Conservation (phyloP, 1,140 invertebrate genomes). For the Proales similis region DNA sequence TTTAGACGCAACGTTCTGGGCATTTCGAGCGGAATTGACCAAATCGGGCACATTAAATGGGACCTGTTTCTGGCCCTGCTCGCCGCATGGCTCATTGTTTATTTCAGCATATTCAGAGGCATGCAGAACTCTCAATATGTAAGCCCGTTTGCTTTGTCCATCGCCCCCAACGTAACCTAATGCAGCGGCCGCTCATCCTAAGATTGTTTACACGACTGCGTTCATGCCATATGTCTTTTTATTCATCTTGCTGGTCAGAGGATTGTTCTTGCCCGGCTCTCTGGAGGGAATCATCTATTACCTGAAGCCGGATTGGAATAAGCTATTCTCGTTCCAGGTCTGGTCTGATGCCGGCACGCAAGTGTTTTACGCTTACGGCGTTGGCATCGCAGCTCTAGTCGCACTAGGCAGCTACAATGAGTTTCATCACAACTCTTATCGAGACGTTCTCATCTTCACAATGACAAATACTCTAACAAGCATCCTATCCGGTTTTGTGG, state of each 20-base stretch:
- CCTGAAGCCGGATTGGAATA: constrained; percentile 39
- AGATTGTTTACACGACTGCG: constrained; percentile 41
- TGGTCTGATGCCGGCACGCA: constrained; percentile 54
- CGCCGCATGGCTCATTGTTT: constrained; percentile 45
- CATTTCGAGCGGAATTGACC: constrained; percentile 40
- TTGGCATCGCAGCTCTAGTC: constrained; percentile 54
- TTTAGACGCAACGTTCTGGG: constrained; percentile 38
- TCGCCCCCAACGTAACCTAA: too few relatives aligned
- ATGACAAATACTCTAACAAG: constrained; percentile 42
- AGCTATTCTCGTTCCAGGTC: constrained; percentile 41
- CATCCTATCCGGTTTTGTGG: constrained; percentile 52
- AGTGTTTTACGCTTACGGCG: constrained; percentile 54
- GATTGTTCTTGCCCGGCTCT: constrained; percentile 67
- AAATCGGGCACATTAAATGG: constrained; percentile 45
- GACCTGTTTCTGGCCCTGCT: constrained; percentile 44
- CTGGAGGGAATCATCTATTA: constrained; percentile 40
- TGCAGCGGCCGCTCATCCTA: background rate
- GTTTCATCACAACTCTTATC: constrained; percentile 41
- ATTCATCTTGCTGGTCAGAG: constrained; percentile 56
- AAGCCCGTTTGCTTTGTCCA: constrained; percentile 33
- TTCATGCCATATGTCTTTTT: constrained; percentile 40
- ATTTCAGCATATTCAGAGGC: constrained; percentile 46
- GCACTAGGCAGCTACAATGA: constrained; percentile 46
- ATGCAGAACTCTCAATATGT: constrained; percentile 48
- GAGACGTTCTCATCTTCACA: constrained; percentile 32